phyloP scores from a whole-genome alignment of 2,113 vertebrate species.

The Echinops telfairi region DNA sequence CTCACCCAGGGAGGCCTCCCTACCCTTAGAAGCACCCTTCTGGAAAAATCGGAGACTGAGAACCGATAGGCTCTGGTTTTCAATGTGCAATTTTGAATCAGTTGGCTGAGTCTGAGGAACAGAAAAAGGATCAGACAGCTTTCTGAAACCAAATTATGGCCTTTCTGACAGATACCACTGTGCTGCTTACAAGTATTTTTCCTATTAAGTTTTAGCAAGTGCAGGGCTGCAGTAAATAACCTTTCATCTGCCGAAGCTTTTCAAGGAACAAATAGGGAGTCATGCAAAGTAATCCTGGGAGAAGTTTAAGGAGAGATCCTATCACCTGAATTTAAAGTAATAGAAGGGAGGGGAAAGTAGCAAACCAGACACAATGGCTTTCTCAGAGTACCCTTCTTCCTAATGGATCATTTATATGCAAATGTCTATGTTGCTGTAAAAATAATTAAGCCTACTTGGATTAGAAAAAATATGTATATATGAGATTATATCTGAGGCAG shows the following conservation, averaged over 20 bases:
- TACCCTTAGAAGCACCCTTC: not conserved
- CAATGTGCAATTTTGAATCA: constrained; percentile 82
- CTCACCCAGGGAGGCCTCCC: not conserved
- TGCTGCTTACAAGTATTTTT: constrained; percentile 86
- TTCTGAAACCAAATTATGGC: constrained; percentile 87
- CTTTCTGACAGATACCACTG: constrained; percentile 85
- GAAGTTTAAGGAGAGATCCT: constrained; percentile 83
- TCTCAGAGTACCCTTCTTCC: constrained; percentile 58
- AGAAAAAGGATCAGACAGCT: constrained; percentile 78
- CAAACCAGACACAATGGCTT: constrained; percentile 75
- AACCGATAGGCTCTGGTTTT: constrained; percentile 42
- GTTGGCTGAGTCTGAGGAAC: constrained; percentile 72
- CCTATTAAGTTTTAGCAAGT: constrained; percentile 86
- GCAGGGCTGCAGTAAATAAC: constrained; percentile 86
- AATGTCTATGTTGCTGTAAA: constrained; percentile 78
- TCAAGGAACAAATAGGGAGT: constrained; percentile 84
- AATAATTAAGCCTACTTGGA: constrained; percentile 75
- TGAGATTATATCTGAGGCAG: constrained; percentile 68
- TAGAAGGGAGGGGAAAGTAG: constrained; percentile 53
- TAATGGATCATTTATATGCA: constrained; percentile 81
- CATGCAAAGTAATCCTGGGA: constrained; percentile 81
- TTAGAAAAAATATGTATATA: constrained; percentile 72
- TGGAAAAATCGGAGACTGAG: not conserved
- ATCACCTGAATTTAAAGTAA: constrained; percentile 83
- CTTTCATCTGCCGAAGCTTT: constrained; percentile 84